Percentiles rank a stretch among this genome's conserved stretches.
These are phyloP conservation scores for Temnopleurus reevesii DNA, from an alignment of 53 echinoderm and acorn worm genomes.

Conservation along the genomic window DNA sequence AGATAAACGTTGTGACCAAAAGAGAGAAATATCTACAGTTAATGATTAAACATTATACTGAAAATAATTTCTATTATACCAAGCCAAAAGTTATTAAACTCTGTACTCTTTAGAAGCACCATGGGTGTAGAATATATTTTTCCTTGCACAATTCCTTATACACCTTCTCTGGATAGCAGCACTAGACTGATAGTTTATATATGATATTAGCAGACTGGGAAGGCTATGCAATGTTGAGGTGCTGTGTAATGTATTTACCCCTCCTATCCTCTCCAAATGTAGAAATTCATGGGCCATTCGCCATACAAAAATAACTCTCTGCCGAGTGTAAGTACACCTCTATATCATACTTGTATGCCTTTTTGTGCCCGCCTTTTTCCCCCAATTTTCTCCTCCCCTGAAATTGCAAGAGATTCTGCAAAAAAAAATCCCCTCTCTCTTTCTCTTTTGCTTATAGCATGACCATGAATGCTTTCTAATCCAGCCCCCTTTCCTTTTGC, in stretches of 20 bases:
- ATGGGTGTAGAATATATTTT: background rate
- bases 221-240: too few species aligned
- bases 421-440: background rate
- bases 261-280: conserved; percentile 47
- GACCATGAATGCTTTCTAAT: background rate
- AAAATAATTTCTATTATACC: too few species aligned
- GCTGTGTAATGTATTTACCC: conserved; percentile 28
- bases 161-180: background rate
- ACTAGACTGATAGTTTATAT: background rate
- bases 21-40: too few species aligned
- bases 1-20: too few species aligned
- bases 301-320: conserved; percentile 89
- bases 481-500: background rate
- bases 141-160: background rate
- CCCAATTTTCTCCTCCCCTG: background rate
- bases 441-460: background rate
- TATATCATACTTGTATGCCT: conserved; percentile 52
- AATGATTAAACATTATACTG: too few species aligned
- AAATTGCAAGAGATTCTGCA: background rate
- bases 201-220: too few species aligned
- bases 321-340: conserved; percentile 81
- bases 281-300: conserved; percentile 95
- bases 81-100: background rate
- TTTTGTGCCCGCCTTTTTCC: background rate
- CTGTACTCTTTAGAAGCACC: background rate